A percentile compares a stretch with the other conserved stretches of the same genome.
Conservation (phyloP, 2,888 invertebrate species). For the Panzeria rudis region DNA sequence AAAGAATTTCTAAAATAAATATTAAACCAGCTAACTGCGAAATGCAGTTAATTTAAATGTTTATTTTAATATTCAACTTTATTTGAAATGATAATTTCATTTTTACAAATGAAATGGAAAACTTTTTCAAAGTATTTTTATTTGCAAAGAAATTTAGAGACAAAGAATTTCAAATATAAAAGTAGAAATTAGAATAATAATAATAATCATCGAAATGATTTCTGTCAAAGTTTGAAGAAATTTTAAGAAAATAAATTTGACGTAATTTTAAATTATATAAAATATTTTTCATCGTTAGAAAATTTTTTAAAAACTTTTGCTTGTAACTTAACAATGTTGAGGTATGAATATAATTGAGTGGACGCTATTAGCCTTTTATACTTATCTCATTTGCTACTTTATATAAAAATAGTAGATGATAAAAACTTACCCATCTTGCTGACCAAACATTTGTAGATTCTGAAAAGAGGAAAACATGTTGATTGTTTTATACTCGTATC, state of each 20-base stretch:
- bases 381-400: too few relatives aligned
- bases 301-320: not conserved
- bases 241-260: not conserved
- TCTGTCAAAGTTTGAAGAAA: not conserved
- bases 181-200: constrained; percentile 14
- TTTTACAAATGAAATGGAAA: constrained; percentile 60
- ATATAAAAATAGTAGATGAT: too few relatives aligned
- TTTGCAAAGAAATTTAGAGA: constrained; percentile 4
- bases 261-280: not conserved
- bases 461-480: too few relatives aligned
- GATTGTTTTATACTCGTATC: too few relatives aligned
- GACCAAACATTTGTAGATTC: too few relatives aligned
- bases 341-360: too few relatives aligned
- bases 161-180: constrained; percentile 32
- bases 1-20: constrained; percentile 70
- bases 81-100: constrained; percentile 71
- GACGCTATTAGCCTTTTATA: too few relatives aligned
- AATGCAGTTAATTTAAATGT: constrained; percentile 72
- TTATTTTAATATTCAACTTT: constrained; percentile 69
- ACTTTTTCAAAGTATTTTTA: constrained; percentile 34
- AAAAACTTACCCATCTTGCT: too few relatives aligned
- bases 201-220: not conserved
- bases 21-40: constrained; percentile 63
- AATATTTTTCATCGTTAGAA: not conserved
- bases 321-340: too few relatives aligned